Base-by-base conservation (phyloP, 2,888 invertebrate species). In the Lasioglossum marginatum region DNA sequence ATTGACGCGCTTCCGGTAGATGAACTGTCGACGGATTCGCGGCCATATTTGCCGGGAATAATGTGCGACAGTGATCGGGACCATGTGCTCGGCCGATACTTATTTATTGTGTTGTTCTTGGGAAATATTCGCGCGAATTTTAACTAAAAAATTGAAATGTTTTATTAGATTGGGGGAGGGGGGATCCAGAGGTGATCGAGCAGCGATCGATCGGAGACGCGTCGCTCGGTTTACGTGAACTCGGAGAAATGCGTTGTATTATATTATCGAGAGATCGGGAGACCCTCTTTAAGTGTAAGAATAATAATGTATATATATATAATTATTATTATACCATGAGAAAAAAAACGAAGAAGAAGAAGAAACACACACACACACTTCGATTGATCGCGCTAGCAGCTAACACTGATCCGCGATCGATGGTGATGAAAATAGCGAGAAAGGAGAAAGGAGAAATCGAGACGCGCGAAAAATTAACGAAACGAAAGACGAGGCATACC, bases 221-320 rank as follows among this genome's bases (percentile, higher is more conserved):
- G 91, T 89, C 81, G 76, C 77, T 77, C 74, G 82, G 83, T 66
- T 63, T 40, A 90, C 78, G 90, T 87, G 87, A 87, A 83, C 80
- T 87, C 81, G 71, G 66, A 85, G 82, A 57, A 63, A 79, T 75
- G 84, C 88, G 91, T 87, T 93, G 94, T 94, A 94, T 93, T 93
- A 94, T 94, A 94, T 83, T 90, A 93, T 89, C 88, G 91, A 92
- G 70, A 90, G 23, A 89, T 89, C 88, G 91, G 92, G 90, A 88
- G 89, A 92, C 92, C 89, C 91, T 91, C 87, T 70, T 68, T 94
- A 93, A 91, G 88, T 92, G 87, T 93, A 94, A 94, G 93, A 93
- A 92, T 90, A 91, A 92, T 92, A 92, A 92, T 94, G 94, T 94
- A 94, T 94, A 94, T 93, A 94, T 93, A 94, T 85, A 85, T 76